phyloP scores from a whole-genome alignment of 1,140 invertebrate genomes.

The Nomia melanderi region DNA sequence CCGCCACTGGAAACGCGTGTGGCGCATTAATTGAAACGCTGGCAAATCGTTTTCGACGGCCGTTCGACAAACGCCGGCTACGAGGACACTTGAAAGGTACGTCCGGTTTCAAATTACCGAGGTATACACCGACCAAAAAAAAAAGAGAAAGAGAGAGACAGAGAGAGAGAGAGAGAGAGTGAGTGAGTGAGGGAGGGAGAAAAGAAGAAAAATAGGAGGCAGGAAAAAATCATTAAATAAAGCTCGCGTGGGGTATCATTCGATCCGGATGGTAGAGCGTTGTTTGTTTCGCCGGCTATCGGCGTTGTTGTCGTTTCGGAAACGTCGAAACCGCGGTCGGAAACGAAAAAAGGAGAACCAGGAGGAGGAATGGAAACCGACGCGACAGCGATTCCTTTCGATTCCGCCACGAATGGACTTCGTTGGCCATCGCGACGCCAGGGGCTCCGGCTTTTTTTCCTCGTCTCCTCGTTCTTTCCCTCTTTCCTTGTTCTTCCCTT shows the following conservation, averaged over 20 bases:
- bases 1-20: neutral
- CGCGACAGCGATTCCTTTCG: neutral
- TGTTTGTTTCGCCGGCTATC: neutral
- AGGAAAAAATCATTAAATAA: neutral
- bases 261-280: neutral
- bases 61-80: neutral
- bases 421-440: neutral
- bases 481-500: neutral
- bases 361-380: neutral
- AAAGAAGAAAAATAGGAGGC: too few relatives aligned
- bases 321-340: neutral
- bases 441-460: too few relatives aligned
- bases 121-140: neutral
- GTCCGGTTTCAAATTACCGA: neutral
- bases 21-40: slow-evolving; percentile 44
- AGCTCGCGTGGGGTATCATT: neutral
- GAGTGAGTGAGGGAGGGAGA: too few relatives aligned
- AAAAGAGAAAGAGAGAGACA: too few relatives aligned
- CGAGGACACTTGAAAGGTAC: neutral
- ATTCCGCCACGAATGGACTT: neutral
- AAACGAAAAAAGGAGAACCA: neutral
- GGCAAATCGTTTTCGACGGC: slow-evolving; percentile 13
- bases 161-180: too few relatives aligned
- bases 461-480: too few relatives aligned
- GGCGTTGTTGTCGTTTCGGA: neutral